Evolutionary conservation across 2,888 invertebrate genomes (phyloP).

Genomic region (Eristalinus aeneus): DNA sequence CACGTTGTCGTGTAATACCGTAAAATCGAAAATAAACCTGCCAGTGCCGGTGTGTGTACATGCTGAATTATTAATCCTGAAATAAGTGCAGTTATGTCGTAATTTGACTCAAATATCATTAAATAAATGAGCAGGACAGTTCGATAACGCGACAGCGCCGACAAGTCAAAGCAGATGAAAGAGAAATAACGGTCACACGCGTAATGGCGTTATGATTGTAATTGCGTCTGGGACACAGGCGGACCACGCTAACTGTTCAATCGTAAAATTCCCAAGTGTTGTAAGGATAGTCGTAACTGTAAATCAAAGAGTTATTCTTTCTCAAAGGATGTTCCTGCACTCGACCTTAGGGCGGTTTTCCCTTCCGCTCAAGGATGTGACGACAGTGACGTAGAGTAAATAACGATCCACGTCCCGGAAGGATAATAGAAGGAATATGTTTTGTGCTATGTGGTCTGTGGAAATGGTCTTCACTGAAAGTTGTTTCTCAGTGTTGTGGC

Average conservation of each 20-base stretch:
- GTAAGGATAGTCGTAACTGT: slow-evolving; percentile 4
- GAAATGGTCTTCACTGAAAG: background rate
- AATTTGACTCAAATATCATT: slow-evolving; percentile 7
- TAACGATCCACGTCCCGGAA: slow-evolving; percentile 37
- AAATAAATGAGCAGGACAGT: background rate
- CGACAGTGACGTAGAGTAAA: slow-evolving; percentile 22
- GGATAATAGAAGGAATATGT: slow-evolving; percentile 35
- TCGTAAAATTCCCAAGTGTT: background rate
- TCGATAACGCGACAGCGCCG: background rate
- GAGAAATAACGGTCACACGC: background rate
- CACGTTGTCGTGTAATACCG: background rate
- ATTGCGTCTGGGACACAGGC: no score
- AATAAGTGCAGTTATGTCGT: background rate
- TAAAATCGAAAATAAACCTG: background rate
- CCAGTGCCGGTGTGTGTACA: background rate
- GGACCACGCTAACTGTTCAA: no score
- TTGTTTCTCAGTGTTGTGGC: background rate
- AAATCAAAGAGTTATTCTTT: slow-evolving; percentile 16
- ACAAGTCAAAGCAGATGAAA: background rate
- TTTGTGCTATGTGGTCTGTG: slow-evolving; percentile 13
- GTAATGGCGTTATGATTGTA: background rate
- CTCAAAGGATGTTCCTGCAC: slow-evolving; percentile 19
- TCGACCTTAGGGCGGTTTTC: background rate
- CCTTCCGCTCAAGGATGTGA: background rate
- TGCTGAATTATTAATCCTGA: background rate